These are phyloP conservation scores for Microcebus griseorufus DNA, from an alignment of 2,113 vertebrate genomes.

Conservation along the genomic window DNA sequence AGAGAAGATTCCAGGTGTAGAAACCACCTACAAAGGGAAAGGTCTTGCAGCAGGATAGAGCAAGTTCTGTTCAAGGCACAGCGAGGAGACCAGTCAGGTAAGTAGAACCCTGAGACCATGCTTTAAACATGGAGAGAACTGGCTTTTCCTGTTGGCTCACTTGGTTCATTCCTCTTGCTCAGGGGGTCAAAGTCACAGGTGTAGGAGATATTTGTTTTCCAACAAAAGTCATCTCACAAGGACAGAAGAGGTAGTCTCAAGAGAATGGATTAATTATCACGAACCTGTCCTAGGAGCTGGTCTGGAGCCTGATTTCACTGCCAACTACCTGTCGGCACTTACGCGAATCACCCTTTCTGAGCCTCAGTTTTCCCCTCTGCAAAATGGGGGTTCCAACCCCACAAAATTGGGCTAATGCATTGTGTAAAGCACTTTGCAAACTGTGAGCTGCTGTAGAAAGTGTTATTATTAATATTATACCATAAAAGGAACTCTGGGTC, in stretches of 20 bases:
- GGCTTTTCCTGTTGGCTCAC: neutral
- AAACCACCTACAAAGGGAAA: neutral
- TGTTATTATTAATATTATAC: neutral
- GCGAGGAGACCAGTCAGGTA: neutral
- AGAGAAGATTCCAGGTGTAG: neutral
- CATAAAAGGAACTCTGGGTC: neutral
- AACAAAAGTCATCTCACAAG: neutral
- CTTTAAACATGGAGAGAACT: neutral
- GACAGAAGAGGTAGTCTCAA: neutral
- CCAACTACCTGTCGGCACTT: neutral
- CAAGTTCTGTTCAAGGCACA: neutral
- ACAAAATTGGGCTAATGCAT: neutral
- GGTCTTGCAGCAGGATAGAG: rapidly evolving
- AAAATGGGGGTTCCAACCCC: neutral
- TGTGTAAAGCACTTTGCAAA: neutral
- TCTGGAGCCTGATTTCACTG: neutral
- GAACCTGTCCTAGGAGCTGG: neutral
- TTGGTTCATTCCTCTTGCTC: neutral
- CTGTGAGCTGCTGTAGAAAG: neutral
- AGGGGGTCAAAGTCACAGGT: neutral
- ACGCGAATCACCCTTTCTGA: neutral
- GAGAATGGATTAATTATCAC: neutral
- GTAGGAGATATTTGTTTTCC: neutral
- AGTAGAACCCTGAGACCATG: neutral
- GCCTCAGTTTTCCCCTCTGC: neutral